Percentiles rank a stretch among this genome's conserved stretches.
Evolutionary conservation across 2,888 invertebrate genomes (phyloP).

Genomic region (Dasypogon diadema): DNA sequence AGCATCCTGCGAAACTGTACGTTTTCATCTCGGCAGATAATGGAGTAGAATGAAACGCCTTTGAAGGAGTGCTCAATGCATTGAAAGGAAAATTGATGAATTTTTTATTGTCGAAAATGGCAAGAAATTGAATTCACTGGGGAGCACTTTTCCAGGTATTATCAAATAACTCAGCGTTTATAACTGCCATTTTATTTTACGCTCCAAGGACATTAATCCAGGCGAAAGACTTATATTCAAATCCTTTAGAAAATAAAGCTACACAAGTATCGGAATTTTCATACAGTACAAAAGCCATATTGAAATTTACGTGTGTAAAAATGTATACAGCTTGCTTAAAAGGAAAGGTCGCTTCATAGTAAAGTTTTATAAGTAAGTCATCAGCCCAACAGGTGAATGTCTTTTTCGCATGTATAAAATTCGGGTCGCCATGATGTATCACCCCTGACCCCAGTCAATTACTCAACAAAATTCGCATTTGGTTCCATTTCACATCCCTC

Average conservation of each 20-base stretch:
- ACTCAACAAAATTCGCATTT: background rate
- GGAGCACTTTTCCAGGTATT: background rate
- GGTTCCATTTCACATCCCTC: constrained; percentile 11
- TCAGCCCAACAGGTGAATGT: constrained; percentile 4
- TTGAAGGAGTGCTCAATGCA: background rate
- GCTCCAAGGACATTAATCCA: too few relatives aligned
- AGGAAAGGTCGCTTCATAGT: background rate
- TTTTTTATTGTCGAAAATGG: too few relatives aligned
- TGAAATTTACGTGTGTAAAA: too few relatives aligned
- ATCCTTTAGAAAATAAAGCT: too few relatives aligned
- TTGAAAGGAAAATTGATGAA: background rate
- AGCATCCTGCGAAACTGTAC: background rate
- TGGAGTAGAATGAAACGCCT: background rate
- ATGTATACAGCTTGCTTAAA: background rate
- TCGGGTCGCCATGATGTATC: background rate
- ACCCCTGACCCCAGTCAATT: background rate
- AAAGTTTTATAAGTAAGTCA: background rate
- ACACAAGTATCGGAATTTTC: background rate
- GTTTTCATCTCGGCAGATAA: background rate
- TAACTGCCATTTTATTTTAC: too few relatives aligned
- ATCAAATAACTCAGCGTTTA: too few relatives aligned
- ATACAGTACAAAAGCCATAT: background rate
- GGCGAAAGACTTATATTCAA: too few relatives aligned
- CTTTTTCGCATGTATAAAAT: background rate
- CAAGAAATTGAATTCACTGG: background rate